These are phyloP conservation scores for Chaitophorus viminalis DNA, from an alignment of 2,888 invertebrate species.

Conservation along the genomic window DNA sequence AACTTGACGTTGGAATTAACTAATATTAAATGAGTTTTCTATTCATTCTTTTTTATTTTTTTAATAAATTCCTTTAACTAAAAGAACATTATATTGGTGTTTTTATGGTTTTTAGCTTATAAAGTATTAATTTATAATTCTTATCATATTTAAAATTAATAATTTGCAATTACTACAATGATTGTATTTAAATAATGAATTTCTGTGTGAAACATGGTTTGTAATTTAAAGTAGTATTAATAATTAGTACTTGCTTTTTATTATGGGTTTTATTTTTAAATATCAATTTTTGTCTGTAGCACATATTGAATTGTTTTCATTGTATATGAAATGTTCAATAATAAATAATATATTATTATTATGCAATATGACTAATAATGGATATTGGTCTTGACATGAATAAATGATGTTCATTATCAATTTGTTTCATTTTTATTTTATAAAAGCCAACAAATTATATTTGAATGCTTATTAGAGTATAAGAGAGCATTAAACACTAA, in stretches of 20 bases:
- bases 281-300: neutral
- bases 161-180: too few species aligned
- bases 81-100: slow-evolving; percentile 20
- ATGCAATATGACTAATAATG: neutral
- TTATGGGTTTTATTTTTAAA: neutral
- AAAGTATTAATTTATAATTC: too few species aligned
- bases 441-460: too few species aligned
- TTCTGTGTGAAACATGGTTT: neutral
- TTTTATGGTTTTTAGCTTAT: slow-evolving; percentile 18
- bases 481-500: too few species aligned
- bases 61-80: neutral
- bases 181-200: neutral
- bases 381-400: too few species aligned
- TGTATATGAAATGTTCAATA: neutral
- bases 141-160: too few species aligned
- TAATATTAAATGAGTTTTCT: slow-evolving; percentile 60
- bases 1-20: slow-evolving; percentile 44
- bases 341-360: neutral
- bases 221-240: neutral
- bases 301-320: neutral
- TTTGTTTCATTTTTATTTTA: too few species aligned
- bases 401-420: too few species aligned
- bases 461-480: too few species aligned
- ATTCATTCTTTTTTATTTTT: slow-evolving; percentile 41
- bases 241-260: neutral